Evolutionary conservation across 2,888 invertebrate species (phyloP).

Genomic region (Steinernema carpocapsae): DNA sequence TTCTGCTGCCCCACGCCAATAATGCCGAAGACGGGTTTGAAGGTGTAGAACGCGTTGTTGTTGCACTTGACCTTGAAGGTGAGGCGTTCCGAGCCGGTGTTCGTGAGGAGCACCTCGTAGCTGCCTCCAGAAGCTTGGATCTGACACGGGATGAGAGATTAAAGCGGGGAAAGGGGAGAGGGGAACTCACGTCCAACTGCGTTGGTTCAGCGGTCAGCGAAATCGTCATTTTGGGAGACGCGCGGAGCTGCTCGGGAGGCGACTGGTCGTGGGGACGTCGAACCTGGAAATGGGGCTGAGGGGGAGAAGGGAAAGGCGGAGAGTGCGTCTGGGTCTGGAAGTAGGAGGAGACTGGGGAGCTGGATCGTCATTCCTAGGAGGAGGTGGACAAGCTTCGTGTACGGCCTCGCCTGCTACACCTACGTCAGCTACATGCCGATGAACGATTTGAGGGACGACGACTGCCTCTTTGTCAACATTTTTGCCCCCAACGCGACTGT

Average conservation of each 20-base stretch:
- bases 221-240: neutral
- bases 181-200: neutral
- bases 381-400: no score
- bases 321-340: no score
- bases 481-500: neutral
- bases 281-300: no score
- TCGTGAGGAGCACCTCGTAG: constrained; percentile 10
- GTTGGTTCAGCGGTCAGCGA: neutral
- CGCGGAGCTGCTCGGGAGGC: no score
- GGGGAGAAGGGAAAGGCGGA: no score
- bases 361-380: no score
- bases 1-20: constrained; percentile 5
- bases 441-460: neutral
- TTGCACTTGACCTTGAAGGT: constrained; percentile 27
- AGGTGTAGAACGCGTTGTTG: constrained; percentile 27
- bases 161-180: neutral
- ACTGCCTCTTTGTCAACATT: neutral
- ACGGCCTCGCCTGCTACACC: neutral
- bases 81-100: constrained; percentile 23
- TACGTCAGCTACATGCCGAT: neutral
- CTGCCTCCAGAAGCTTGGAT: neutral
- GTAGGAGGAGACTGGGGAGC: no score
- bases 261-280: no score
- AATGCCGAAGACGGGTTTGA: constrained; percentile 18
- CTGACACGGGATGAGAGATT: neutral